Evolutionary conservation across 2,797 vertebrate genomes (phyloP), one percentile per base, ranked within the genome.

Genomic region (Diglossa cyanea): DNA sequence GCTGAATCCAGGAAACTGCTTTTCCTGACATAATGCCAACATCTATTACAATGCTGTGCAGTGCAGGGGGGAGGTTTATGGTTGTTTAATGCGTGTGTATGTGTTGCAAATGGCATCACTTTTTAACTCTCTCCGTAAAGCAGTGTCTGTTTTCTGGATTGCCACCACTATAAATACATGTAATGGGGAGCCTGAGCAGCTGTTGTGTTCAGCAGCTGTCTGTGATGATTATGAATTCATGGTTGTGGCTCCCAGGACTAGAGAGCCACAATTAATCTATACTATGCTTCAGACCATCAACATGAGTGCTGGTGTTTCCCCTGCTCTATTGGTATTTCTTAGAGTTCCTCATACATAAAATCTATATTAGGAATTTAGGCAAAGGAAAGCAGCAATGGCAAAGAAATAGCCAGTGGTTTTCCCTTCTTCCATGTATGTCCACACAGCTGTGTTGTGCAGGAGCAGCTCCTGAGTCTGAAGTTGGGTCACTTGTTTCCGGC

Each of bases 1-100:
- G 84, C 89, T 93, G 93, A 88, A 68, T 86, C 87, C 72, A 54
- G 88, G 88, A 93, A 95, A 76, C 83, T 68, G 90, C 93, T 87
- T 91, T 66, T 88, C 80, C 86, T 95, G 91, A 93, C 93, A 85
- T 62, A 62, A 92, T 74, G 84, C 79, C 92, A 90, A 58, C 85
- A 53, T 89, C 67, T 21, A 86, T 95, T 88, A 86, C 82, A 81
- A 13, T 11, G 9, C 76, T 8, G 45, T 44, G 84, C 66, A 1
- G 2, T 35, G 93, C 58, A 19, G 75, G 58, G 63, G 71, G 76
- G 73, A 86, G 68, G 81, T 88, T 91, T 92, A 84, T 74, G 91
- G 91, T 44, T 70, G 78, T 90, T 84, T 73, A 82, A 89, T 66
- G 72, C 0, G 2, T 3, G 75, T 62, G 44, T 75, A 75, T 65